Conservation (phyloP, 2,797 vertebrate species). For the Chrysolophus pictus region DNA sequence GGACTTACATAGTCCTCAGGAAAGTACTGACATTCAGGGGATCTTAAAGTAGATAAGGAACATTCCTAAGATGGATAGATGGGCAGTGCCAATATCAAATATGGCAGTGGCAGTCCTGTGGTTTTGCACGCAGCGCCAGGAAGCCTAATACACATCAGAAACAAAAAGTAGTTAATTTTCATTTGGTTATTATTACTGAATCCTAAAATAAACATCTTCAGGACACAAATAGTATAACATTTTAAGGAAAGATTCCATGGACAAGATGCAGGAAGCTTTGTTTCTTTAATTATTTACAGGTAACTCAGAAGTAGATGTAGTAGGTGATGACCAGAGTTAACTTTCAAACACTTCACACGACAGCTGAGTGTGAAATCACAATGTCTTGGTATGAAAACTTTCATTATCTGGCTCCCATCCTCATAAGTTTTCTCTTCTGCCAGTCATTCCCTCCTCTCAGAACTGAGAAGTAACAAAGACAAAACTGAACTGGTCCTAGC, state of each 20-base stretch:
- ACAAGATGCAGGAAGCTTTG: background rate
- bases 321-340: background rate
- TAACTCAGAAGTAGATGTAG: background rate
- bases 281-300: background rate
- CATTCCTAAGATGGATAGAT: background rate
- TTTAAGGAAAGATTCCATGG: background rate
- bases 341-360: background rate
- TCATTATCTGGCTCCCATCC: background rate
- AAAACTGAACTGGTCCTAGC: background rate
- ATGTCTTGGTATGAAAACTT: background rate
- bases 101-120: background rate
- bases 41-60: background rate
- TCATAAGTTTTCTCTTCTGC: background rate
- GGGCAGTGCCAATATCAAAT: background rate
- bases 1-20: background rate
- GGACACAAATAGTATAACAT: background rate
- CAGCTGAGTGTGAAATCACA: accelerated
- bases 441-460: background rate
- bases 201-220: background rate
- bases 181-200: background rate
- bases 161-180: background rate
- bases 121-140: no score
- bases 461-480: accelerated
- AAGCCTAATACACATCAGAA: background rate
- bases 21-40: background rate